Evolutionary conservation across 1,140 invertebrate genomes (phyloP).

Genomic region (Acyrthosiphon pisum): DNA sequence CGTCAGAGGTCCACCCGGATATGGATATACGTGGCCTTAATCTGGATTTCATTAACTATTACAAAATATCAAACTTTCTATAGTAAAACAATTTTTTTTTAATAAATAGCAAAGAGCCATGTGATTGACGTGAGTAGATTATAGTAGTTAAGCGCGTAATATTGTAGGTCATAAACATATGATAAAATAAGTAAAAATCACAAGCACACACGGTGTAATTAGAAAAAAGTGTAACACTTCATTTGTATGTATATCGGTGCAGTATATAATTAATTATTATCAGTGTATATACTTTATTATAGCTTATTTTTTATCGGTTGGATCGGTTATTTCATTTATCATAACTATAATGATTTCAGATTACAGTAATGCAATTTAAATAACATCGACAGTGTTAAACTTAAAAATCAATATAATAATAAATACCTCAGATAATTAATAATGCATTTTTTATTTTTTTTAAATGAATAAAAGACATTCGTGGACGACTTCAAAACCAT

Average conservation of each 20-base stretch:
- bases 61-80: slow-evolving; percentile 33
- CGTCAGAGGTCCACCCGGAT: slow-evolving; percentile 14
- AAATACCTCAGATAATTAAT: background rate
- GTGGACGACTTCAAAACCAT: background rate
- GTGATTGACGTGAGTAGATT: slow-evolving; percentile 29
- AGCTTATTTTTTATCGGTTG: background rate
- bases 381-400: background rate
- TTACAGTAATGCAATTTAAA: background rate
- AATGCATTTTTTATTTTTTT: background rate
- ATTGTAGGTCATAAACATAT: background rate
- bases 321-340: background rate
- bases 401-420: background rate
- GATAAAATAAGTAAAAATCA: slow-evolving; percentile 29
- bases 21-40: background rate
- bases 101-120: background rate
- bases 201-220: background rate
- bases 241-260: background rate
- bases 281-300: background rate
- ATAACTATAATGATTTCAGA: too few species aligned
- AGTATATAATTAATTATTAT: background rate
- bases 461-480: background rate
- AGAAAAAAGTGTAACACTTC: slow-evolving; percentile 29
- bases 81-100: slow-evolving; percentile 12
- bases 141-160: background rate
- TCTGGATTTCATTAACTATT: slow-evolving; percentile 43